Evolutionary conservation across 2,113 vertebrate genomes (phyloP).

Genomic region (Pterophyllum scalare): DNA sequence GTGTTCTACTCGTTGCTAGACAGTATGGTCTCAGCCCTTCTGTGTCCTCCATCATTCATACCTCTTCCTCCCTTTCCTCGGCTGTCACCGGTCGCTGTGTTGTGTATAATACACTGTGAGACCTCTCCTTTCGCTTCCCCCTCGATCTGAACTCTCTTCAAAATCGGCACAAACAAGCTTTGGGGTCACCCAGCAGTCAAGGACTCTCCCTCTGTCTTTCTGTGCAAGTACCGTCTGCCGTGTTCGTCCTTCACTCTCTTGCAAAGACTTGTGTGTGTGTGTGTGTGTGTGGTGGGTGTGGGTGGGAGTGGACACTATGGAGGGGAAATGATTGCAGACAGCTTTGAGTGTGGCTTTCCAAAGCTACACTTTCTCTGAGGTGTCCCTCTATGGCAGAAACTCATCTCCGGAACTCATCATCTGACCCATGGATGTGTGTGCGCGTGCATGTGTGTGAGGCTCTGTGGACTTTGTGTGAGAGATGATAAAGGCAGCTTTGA

Average conservation of each 20-base stretch:
- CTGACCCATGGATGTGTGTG: neutral
- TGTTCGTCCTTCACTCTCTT: slow-evolving; percentile 34
- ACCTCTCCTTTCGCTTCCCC: slow-evolving; percentile 20
- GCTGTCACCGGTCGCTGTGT: slow-evolving; percentile 18
- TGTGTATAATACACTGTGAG: slow-evolving; percentile 47
- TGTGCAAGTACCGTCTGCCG: slow-evolving; percentile 48
- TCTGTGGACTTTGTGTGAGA: slow-evolving; percentile 28
- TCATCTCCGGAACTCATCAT: slow-evolving; percentile 54
- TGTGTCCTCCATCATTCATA: slow-evolving; percentile 64
- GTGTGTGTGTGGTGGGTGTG: neutral
- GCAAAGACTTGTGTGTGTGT: slow-evolving; percentile 23
- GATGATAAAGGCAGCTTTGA: slow-evolving; percentile 64
- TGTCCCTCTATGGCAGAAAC: slow-evolving; percentile 54
- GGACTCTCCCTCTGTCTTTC: slow-evolving; percentile 69
- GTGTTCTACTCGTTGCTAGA: slow-evolving; percentile 39
- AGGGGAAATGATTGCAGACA: slow-evolving; percentile 58
- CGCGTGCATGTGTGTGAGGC: neutral
- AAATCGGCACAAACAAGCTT: slow-evolving; percentile 69
- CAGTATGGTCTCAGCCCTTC: slow-evolving; percentile 49
- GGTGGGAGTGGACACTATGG: slow-evolving; percentile 11
- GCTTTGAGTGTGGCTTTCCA: slow-evolving; percentile 61
- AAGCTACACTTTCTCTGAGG: slow-evolving; percentile 63
- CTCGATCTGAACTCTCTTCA: slow-evolving; percentile 31
- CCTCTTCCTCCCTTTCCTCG: slow-evolving; percentile 4
- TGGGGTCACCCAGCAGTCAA: slow-evolving; percentile 70